Evolutionary conservation across 2,797 vertebrate genomes (phyloP), one percentile per base, ranked within the genome.

Genomic region (Chiloscyllium punctatum): DNA sequence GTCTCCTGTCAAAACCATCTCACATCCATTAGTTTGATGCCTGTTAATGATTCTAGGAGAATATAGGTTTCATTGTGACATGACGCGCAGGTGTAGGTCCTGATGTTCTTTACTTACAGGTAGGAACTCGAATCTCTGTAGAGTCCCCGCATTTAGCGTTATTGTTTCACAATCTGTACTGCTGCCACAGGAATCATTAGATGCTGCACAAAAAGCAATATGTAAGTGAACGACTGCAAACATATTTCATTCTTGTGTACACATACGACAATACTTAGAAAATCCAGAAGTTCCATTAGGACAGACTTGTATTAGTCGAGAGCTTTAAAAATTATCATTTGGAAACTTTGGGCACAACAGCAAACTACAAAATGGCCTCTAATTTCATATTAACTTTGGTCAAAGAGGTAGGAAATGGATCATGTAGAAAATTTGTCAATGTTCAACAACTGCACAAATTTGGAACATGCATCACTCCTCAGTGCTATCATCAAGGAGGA

Each of bases 61-160:
- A 18, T 8, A n/a, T 21, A 66, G 57, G 33, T 18, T 18, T 79
- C 30, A 48, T 71, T 16, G 53, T 13, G 37, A 42, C 4, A 15
- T 15, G 79, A 30, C 21, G 27, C 1, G 18, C 2, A 86, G 42
- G 11, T 53, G 25, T 21, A 94, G 72, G 48, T 33, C 30, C 48
- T 48, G 23, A 33, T 30, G 53, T 74, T 27, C 48, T 21, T 96
- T 96, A 97, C 98, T 98, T 97, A 99, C 99, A 84, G 99, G 99
- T 96, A 99, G 97, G 96, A 99, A 99, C 97, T 99, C 99, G 96
- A 99, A 99, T n/a, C 99, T 98, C 97, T 99, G 99, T 96, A 99
- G 97, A 4, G 99, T 98, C 96, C 98, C 98, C 0, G 98, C 97
- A 97, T 99, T 99, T 96, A 99, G 98, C 0, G 99, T 98, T 98